phyloP scores from a whole-genome alignment of 2,797 vertebrate species.

The Bradypodion ventrale region DNA sequence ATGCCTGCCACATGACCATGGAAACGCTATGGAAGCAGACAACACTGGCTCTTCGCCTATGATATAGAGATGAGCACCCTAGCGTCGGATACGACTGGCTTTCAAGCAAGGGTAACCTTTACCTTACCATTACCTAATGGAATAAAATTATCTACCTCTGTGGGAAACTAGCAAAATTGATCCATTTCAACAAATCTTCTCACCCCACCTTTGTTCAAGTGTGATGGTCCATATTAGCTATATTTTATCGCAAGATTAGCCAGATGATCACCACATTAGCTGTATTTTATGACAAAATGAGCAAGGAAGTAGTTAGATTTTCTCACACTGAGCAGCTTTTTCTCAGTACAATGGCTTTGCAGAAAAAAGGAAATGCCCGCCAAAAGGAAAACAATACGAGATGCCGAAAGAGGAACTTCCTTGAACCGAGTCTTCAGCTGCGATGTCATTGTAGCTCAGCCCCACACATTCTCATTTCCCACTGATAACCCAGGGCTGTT shows the following conservation, averaged over 20 bases:
- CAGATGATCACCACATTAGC: slow-evolving; percentile 31
- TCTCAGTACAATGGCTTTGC: slow-evolving; percentile 14
- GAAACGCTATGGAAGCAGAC: too few relatives aligned
- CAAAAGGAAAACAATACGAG: neutral
- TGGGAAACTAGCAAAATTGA: neutral
- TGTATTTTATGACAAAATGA: slow-evolving; percentile 30
- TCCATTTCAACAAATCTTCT: neutral
- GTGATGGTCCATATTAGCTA: slow-evolving; percentile 27
- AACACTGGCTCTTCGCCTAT: too few relatives aligned
- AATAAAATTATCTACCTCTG: neutral
- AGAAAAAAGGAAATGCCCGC: slow-evolving; percentile 22
- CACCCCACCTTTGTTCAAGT: slow-evolving; percentile 15
- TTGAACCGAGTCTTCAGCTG: slow-evolving; percentile 1
- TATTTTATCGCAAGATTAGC: neutral
- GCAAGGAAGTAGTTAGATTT: slow-evolving; percentile 8
- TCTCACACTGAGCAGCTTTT: slow-evolving; percentile 45
- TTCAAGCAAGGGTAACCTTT: too few relatives aligned
- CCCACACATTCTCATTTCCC: neutral
- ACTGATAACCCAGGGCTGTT: neutral
- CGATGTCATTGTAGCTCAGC: neutral
- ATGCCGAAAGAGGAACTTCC: slow-evolving; percentile 33
- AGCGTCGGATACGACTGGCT: too few relatives aligned
- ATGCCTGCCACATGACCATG: too few relatives aligned
- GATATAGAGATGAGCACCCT: too few relatives aligned
- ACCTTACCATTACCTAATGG: too few relatives aligned